Conservation (phyloP, 2,113 vertebrate genomes). For the Anarrhichthys ocellatus region DNA sequence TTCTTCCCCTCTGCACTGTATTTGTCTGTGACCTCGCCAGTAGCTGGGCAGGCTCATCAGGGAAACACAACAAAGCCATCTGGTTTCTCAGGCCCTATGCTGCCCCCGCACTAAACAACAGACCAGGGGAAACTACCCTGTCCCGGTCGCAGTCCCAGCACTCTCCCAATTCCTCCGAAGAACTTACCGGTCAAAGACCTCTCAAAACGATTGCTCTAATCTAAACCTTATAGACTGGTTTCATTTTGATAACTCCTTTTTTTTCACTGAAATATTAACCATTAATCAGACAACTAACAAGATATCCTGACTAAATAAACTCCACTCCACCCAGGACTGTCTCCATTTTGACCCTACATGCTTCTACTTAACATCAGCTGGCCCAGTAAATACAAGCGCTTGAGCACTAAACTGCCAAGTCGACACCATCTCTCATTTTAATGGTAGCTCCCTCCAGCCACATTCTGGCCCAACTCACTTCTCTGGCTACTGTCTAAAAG, state of each 20-base stretch:
- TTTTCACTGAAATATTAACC: conserved; percentile 10
- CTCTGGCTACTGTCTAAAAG: conserved; percentile 28
- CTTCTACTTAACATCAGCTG: conserved; percentile 4
- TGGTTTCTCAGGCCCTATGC: conserved; percentile 86
- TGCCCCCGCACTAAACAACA: conserved; percentile 78
- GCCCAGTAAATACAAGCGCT: conserved; percentile 14
- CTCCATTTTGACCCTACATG: conserved; percentile 8
- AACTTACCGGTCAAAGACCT: conserved; percentile 32
- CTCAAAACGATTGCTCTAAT: not conserved
- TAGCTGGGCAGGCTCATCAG: conserved; percentile 72
- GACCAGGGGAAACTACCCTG: conserved; percentile 75
- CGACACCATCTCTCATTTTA: conserved; percentile 18
- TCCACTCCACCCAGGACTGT: not conserved
- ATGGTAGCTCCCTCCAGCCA: not conserved
- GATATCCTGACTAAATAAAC: not conserved
- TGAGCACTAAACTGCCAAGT: conserved; percentile 17
- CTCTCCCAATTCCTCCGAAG: conserved; percentile 41
- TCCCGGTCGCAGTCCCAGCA: conserved; percentile 60
- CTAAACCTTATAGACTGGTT: conserved; percentile 1
- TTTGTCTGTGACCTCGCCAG: conserved; percentile 77
- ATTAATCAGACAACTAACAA: not conserved
- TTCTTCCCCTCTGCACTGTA: conserved; percentile 50
- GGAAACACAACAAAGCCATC: conserved; percentile 86
- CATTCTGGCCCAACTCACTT: conserved; percentile 22
- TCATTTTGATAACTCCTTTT: not conserved